Evolutionary conservation across 2,797 vertebrate genomes (phyloP), one percentile per base, ranked within the genome.

Genomic region (Premnoplex brunnescens): DNA sequence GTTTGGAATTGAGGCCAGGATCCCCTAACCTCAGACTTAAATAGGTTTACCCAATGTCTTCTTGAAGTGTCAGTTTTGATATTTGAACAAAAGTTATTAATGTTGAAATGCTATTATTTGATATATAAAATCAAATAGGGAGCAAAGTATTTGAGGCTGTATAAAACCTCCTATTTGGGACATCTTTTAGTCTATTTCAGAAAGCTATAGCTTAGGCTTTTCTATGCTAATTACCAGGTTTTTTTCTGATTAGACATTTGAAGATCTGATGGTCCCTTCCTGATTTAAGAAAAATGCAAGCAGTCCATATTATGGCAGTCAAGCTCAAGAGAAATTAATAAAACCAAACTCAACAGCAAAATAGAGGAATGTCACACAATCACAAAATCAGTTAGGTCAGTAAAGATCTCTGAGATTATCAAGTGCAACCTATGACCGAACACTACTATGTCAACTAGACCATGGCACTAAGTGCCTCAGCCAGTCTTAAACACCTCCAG

Each of bases 191-290:
- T 56, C 58, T 95, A 5, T n/a, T 88, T 85, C 41, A 66, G 51
- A 94, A 91, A 73, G 26, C 3, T 82, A 12, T 43, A 59, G 22
- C 4, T 27, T 4, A 68, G 27, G 7, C 6, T 74, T 49, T 6
- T 46, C 56, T 71, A 19, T 51, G 41, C 88, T 71, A 91, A 83
- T 83, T 84, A 69, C 36, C 46, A 77, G 58, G 24, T 79, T 41
- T 93, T 92, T 81, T 79, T 41, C 48, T 82, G 64, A 58, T 67
- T 76, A 93, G 4, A n/a, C 28, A 80, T 92, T 85, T 82, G 86
- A 86, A 68, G 52, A 59, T 32, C 16, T 89, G 30, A 5, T 72
- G 34, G 39, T 75, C 41, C 26, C 41, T 91, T 91, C 46, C 34
- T 64, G 34, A 52, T 84, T 69, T 78, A 77, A 88, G 26, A 80